phyloP scores from a whole-genome alignment of 2,113 vertebrate genomes.

The Tetrao urogallus region DNA sequence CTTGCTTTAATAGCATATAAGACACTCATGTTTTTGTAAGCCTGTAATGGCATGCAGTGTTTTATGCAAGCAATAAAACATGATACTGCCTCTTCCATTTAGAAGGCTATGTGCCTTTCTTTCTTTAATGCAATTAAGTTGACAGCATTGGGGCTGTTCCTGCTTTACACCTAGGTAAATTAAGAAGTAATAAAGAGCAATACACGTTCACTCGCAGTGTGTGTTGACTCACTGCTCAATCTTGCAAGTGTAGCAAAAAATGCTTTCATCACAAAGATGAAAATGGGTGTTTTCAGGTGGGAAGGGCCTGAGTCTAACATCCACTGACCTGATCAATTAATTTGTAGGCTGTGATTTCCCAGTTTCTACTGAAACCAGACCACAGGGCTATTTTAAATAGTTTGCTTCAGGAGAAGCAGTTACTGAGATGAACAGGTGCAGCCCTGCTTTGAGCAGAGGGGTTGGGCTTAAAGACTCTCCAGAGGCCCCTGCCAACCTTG shows the following conservation, averaged over 20 bases:
- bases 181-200: neutral
- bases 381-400: neutral
- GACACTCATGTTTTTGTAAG: neutral
- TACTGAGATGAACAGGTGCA: neutral
- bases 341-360: neutral
- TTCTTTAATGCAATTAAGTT: conserved; percentile 22
- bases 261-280: neutral
- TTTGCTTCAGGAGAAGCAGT: neutral
- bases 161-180: neutral
- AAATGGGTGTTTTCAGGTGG: neutral
- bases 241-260: neutral
- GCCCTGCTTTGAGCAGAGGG: neutral
- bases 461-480: neutral
- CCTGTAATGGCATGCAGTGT: neutral
- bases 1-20: neutral
- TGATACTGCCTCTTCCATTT: neutral
- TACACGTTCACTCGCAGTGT: neutral
- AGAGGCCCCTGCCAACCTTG: neutral
- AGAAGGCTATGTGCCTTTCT: neutral
- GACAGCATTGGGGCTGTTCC: neutral
- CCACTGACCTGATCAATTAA: neutral
- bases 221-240: neutral
- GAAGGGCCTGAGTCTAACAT: neutral
- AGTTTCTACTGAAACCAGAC: neutral
- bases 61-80: neutral